These are phyloP conservation scores for Trilocha varians DNA, from an alignment of 2,888 invertebrate species.

Conservation along the genomic window DNA sequence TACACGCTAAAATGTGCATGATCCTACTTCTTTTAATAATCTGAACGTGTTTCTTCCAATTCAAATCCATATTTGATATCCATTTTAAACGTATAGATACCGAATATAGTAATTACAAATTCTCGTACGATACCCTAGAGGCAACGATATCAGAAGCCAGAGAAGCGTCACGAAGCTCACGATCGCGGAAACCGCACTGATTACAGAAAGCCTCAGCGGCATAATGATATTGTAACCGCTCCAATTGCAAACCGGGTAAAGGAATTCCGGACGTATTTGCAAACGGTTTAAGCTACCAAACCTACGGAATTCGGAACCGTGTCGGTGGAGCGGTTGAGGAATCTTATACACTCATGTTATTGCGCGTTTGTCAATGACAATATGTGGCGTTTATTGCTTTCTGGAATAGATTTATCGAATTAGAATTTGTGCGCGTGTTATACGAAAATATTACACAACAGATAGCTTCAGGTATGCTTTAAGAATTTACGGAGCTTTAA, in stretches of 20 bases:
- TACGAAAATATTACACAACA: not conserved
- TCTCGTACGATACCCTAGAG: not conserved
- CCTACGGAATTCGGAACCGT: not conserved
- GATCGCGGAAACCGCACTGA: not conserved
- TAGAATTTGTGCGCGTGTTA: not conserved
- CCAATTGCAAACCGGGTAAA: not conserved
- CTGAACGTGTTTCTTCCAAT: too few species aligned
- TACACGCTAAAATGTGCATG: too few species aligned
- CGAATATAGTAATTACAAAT: not conserved
- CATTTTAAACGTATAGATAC: too few species aligned
- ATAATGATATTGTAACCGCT: not conserved
- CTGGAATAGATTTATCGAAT: not conserved
- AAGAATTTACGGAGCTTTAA: not conserved
- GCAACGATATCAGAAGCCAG: not conserved
- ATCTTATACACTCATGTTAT: not conserved
- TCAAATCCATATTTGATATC: too few species aligned
- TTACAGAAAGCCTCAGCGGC: not conserved
- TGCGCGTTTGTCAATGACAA: not conserved
- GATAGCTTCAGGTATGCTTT: not conserved
- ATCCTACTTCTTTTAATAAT: too few species aligned
- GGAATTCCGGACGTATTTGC: not conserved
- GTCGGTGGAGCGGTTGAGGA: not conserved
- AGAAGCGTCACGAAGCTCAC: not conserved
- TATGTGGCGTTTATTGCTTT: not conserved
- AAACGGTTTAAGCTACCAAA: not conserved